Base-by-base conservation (phyloP, 2,797 vertebrate genomes). In the Peromyscus attwateri region DNA sequence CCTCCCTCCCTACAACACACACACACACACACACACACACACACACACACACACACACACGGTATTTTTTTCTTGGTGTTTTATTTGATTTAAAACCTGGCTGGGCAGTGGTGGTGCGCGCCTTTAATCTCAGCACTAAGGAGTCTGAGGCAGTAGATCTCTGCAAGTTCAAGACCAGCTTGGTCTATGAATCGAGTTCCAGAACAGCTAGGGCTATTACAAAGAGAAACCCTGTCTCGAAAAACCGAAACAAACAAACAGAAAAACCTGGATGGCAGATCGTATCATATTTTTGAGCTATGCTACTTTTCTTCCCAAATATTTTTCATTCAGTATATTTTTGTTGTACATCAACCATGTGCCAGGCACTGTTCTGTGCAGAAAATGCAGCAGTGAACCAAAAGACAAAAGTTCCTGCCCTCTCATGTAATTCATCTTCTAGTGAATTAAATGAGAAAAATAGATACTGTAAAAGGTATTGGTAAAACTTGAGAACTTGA, bases 231-330 rank as follows among this genome's bases (percentile, higher is more conserved):
- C 9, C 77, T 80, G 4, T 76, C 40, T 76, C 1, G 11, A 76
- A 76, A 43, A 70, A 34, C 23, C 25, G 6, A 76, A 43, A 43
- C 40, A 75, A 68, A 40, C 2, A 40, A 75, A 11, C 4, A 25
- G 40, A 75, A 76, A 95, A 96, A 88, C 52, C 40, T 79, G 25
- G 31, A 19, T 64, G 31, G 87, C 37, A 62, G n/a, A 55, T 91
- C 9, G 2, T 40, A 76, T 55, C 88, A 40, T 81, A 49, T 87
- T 97, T 95, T 75, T 88, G 70, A 49, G 10, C 37, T 96, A 0
- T 94, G 12, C 37, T 92, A 23, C 37, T 95, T 88, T 95, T 64
- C 84, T 82, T 81, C 43, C 37, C 52, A 97, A 96, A 85, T 96
- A 10, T 64, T 31, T 71, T 76, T 94, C 40, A 90, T 88, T 91